Base-by-base conservation (phyloP, 2,888 invertebrate species). In the Dendrolimus pini region DNA sequence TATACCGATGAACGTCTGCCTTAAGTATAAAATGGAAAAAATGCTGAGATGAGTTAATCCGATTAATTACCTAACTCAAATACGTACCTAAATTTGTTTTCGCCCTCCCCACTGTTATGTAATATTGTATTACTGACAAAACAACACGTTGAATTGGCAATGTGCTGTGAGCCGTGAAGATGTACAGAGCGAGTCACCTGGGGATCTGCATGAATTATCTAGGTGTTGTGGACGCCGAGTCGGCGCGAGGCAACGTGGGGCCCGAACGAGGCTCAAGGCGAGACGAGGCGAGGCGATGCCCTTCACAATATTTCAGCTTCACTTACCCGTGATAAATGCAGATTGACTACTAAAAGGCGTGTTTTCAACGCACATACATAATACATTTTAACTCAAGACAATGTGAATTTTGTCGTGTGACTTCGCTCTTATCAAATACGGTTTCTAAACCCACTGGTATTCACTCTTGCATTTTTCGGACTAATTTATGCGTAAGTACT, bases 161-260 rank as follows among this genome's bases (percentile, higher is more conserved):
- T 68, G 63, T 67, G 66, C 63, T 65, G 65, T 65, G 71, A 69
- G 65, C 68, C 62, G 67, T 63, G 66, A 61, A 64, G 58, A 70
- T 66, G 59, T 52, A 66, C 66, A 68, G 70, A 67, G 69, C 70
- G 70, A 69, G 69, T 72, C 77, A 67, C 66, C 59, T 55, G 60
- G 67, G 73, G 68, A 67, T 74, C 74, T 70, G 65, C 69, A 69
- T 67, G 68, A 71, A 70, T 69, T 68, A 68, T 68, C 65, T 70
- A 66, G 65, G 63, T 64, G 69, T 66, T 62, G 62, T 62, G 58
- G 63, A 61, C 62, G 56, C 59, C 54, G 18, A 30, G 14, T 52
- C 53, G 53, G 30, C 54, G 10, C 56, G 47, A 10, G 7, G 9
- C 47, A 47, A 9, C 12, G 47, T 9, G 47, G 9, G 12, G 47